These are phyloP conservation scores for Solenopsis fugax DNA, from an alignment of 1,140 invertebrate genomes.

Conservation along the genomic window DNA sequence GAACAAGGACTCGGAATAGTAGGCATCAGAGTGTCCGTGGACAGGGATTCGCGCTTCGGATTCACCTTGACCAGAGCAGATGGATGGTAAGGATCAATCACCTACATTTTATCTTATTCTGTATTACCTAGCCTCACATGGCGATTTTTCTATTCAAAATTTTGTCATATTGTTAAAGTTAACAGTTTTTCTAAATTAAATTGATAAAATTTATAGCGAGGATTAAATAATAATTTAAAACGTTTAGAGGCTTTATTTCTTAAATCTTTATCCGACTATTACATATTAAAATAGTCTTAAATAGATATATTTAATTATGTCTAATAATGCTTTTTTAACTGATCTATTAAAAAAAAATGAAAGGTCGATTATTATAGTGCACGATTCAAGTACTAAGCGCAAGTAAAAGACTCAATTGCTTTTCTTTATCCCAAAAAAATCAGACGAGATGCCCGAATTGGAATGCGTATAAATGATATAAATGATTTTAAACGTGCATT, in stretches of 20 bases:
- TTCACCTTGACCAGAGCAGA: constrained; percentile 97
- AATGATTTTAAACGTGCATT: constrained; percentile 53
- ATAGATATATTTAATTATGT: background rate
- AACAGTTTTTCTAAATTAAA: background rate
- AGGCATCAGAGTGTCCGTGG: constrained; percentile 98
- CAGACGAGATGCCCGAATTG: constrained; percentile 13
- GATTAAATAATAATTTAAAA: background rate
- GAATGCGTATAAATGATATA: constrained; percentile 24
- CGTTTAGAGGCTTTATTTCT: background rate
- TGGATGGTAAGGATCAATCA: constrained; percentile 94
- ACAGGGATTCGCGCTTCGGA: constrained; percentile 96
- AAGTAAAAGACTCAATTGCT: background rate
- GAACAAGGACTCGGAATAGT: constrained; percentile 97
- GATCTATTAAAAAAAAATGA: background rate
- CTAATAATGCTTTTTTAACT: constrained; percentile 7
- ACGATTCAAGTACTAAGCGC: background rate
- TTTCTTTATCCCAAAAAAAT: background rate
- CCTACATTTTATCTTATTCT: background rate
- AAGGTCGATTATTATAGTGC: constrained; percentile 34
- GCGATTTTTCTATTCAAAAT: background rate
- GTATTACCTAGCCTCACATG: background rate
- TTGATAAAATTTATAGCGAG: background rate
- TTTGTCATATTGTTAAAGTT: background rate
- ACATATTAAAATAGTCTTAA: background rate
- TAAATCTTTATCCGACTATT: background rate